Base-by-base conservation (phyloP, 2,113 vertebrate genomes). In the Girardinichthys multiradiatus region DNA sequence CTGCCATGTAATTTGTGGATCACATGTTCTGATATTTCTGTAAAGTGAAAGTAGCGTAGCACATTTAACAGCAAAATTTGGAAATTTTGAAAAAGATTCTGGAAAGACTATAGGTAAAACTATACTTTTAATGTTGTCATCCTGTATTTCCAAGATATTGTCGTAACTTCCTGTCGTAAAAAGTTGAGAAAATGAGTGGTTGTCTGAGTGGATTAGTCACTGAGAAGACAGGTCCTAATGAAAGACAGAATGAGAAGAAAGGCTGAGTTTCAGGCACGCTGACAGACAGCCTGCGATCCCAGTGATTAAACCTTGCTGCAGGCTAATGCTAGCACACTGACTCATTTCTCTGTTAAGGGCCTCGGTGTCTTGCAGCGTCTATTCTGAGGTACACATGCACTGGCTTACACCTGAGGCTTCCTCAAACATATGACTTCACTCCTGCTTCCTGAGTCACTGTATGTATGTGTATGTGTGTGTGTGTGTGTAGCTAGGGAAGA, bases 391-490 rank as follows among this genome's bases (percentile, higher is more conserved):
- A 58, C 63, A 73, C 42, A 60, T 28, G 26, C 15, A 29, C 30
- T 17, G 51, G 65, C 64, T 73, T 61, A 59, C 79, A 84, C 83
- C 59, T 77, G 65, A 74, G 78, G 79, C 76, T 57, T 81, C 57
- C 29, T 21, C 61, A 86, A 83, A 75, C 82, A 74, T 74, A 82
- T 86, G 83, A 85, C 74, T 78, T 83, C 81, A 81, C 85, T 73
- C 27, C 26, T 69, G 57, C 83, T 77, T 30, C 69, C 48, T 85
- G 64, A 79, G 58, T 86, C 84, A 84, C 64, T 6, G 35, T 10
- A 33, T 33, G 60, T 76, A 61, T 70, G 66, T 64, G 73, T 65
- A 66, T 63, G 10, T 70, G 72, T 57, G 42, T 45, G 39, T 42
- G 42, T 45, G 42, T 45, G 17, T 45, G 42, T 42, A 54, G 37